phyloP scores from a whole-genome alignment of 2,888 invertebrate species.

The Ferdinandea cuprea region DNA sequence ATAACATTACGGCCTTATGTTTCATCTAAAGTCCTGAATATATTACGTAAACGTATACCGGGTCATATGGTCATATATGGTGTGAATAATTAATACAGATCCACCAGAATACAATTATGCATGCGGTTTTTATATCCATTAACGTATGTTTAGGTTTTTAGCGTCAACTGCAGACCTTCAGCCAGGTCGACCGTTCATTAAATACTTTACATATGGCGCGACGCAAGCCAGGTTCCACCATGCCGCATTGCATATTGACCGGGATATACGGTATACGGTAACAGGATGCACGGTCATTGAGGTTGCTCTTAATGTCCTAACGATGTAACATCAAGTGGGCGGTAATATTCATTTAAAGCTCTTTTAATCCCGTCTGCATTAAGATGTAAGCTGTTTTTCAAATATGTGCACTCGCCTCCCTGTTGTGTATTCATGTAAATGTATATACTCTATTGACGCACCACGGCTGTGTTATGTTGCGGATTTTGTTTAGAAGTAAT shows the following conservation, averaged over 20 bases:
- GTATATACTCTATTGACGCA: neutral
- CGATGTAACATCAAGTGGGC: conserved; percentile 74
- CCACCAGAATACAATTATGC: conserved; percentile 74
- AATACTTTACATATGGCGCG: conserved; percentile 62
- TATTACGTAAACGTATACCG: conserved; percentile 14
- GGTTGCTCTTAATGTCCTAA: conserved; percentile 69
- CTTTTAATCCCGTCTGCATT: conserved; percentile 69
- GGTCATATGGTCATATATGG: conserved; percentile 11
- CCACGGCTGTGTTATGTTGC: neutral
- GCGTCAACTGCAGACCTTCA: conserved; percentile 66
- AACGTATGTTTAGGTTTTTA: conserved; percentile 73
- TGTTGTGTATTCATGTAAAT: neutral
- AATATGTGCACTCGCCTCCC: conserved; percentile 16
- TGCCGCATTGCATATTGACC: conserved; percentile 64
- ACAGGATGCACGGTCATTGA: conserved; percentile 48
- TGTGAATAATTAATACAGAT: conserved; percentile 74
- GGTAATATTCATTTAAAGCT: conserved; percentile 75
- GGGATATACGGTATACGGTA: neutral
- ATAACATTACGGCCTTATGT: conserved; percentile 71
- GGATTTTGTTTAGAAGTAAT: conserved; percentile 68
- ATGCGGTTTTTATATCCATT: conserved; percentile 75
- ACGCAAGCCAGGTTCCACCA: conserved; percentile 29
- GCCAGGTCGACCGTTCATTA: conserved; percentile 14
- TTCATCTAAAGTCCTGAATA: conserved; percentile 56
- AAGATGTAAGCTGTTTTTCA: conserved; percentile 73